These are phyloP conservation scores for Acleris literana DNA, from an alignment of 2,888 invertebrate species.

Conservation along the genomic window DNA sequence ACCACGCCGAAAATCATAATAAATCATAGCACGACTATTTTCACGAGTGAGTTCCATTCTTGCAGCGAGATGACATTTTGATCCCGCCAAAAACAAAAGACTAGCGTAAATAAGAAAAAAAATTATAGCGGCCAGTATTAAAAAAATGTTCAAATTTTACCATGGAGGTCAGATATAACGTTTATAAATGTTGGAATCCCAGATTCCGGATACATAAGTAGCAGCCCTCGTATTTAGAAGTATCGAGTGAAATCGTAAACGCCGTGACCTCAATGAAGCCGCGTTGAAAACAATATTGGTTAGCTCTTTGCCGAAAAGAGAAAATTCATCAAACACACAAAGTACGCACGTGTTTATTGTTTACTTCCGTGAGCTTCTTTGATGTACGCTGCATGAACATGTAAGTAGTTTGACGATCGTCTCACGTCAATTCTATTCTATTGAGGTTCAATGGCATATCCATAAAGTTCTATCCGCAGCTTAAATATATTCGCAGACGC, in stretches of 20 bases:
- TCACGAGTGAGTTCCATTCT: too few species aligned
- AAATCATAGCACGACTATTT: too few species aligned
- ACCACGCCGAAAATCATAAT: too few species aligned
- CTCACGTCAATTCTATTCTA: conserved; percentile 76
- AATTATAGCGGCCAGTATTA: too few species aligned
- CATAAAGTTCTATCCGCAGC: conserved; percentile 74
- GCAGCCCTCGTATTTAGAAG: too few species aligned
- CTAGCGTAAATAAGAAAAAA: too few species aligned
- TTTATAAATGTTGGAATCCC: too few species aligned
- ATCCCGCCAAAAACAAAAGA: too few species aligned
- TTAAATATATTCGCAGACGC: conserved; percentile 57
- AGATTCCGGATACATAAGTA: too few species aligned
- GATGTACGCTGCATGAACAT: neutral
- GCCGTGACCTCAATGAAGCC: conserved; percentile 67
- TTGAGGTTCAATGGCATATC: conserved; percentile 77
- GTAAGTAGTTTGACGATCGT: conserved; percentile 46
- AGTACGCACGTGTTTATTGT: conserved; percentile 1
- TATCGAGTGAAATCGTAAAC: conserved; percentile 73
- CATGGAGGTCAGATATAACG: too few species aligned
- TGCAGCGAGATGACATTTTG: too few species aligned
- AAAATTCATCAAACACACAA: conserved; percentile 39
- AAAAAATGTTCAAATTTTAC: too few species aligned
- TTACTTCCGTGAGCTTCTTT: neutral
- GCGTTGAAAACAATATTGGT: conserved; percentile 51
- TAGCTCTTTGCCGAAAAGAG: conserved; percentile 43